Percentiles rank a stretch among this genome's conserved stretches.
Conservation (phyloP, 2,888 invertebrate genomes). For the Harpalus rufipes region DNA sequence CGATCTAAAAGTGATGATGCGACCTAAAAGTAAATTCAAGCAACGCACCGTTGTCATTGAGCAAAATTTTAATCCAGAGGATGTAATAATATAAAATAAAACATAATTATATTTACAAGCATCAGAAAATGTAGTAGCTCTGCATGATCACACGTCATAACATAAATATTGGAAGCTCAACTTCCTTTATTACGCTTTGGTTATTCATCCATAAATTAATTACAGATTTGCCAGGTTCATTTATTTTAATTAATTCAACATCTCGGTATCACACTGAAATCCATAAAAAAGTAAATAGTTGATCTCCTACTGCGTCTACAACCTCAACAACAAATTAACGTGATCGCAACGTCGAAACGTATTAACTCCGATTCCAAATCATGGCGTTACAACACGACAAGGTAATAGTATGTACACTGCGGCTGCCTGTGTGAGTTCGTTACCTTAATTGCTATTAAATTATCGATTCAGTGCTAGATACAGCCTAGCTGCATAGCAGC, state of each 20-base stretch:
- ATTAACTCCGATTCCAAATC: slow-evolving; percentile 17
- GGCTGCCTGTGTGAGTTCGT: slow-evolving; percentile 6
- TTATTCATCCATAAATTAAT: slow-evolving; percentile 16
- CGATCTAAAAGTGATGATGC: no score
- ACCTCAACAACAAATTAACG: slow-evolving; percentile 45
- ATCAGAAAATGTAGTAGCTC: background rate
- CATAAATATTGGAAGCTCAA: no score
- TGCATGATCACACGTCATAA: no score
- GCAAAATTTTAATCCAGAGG: no score
- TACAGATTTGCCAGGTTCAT: slow-evolving; percentile 13
- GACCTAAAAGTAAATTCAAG: no score
- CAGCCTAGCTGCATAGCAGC: slow-evolving; percentile 12
- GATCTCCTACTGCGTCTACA: slow-evolving; percentile 12
- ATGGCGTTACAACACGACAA: slow-evolving; percentile 45
- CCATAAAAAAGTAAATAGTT: slow-evolving; percentile 30
- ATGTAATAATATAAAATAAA: no score
- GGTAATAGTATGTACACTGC: slow-evolving; percentile 2
- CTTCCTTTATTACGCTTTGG: background rate
- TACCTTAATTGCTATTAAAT: slow-evolving; percentile 55
- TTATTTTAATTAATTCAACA: slow-evolving; percentile 29
- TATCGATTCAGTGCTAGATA: slow-evolving; percentile 40
- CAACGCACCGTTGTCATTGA: no score
- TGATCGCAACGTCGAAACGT: slow-evolving; percentile 41
- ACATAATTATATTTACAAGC: background rate
- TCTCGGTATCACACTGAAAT: slow-evolving; percentile 29